Base-by-base conservation (phyloP, 2,113 vertebrate species). In the Mungos mungo region DNA sequence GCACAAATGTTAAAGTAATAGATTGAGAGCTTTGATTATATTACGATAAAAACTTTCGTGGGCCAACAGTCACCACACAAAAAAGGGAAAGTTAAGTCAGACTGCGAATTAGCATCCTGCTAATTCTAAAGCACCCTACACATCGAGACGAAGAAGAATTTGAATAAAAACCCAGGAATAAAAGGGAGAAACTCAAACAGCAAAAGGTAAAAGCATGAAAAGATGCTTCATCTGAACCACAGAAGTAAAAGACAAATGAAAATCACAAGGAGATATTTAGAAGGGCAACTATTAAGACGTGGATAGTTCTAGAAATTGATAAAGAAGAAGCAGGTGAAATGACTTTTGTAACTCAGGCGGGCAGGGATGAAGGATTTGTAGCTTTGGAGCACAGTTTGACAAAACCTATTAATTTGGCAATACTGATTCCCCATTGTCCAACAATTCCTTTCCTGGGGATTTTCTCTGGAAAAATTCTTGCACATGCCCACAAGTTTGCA, bases 391-490 rank as follows among this genome's bases (percentile, higher is more conserved):
- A 19, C 60, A 82, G 88, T 84, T 76, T 57, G 72, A 86, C 68
- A 84, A 90, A 92, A 84, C 83, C 68, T 71, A 76, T 65, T 90
- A 93, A 86, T 23, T 38, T 45, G 31, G 57, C 74, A 79, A 47
- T 33, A 89, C 1, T 45, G 38, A 88, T 83, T 69, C 89, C 41
- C 57, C 52, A 84, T 47, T 88, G 79, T n/a, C 47, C 45, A 93
- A 80, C 38, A 63, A 76, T 74, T 93, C 31, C 19, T 79, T 93
- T 87, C 33, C n/a, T 84, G 50, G 50, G 25, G 38, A 54, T 89
- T 79, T 92, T 63, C 45, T 71, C 79, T 93, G 66, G 52, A 96
- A 94, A 60, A 57, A 83, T 90, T 90, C 45, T 93, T 83, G 29
- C n/a, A 41, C 47, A 27, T 52, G 8, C 29, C 9, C 41, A 52